phyloP scores from a whole-genome alignment of 2,888 invertebrate genomes.

The Hydriomena furcata region DNA sequence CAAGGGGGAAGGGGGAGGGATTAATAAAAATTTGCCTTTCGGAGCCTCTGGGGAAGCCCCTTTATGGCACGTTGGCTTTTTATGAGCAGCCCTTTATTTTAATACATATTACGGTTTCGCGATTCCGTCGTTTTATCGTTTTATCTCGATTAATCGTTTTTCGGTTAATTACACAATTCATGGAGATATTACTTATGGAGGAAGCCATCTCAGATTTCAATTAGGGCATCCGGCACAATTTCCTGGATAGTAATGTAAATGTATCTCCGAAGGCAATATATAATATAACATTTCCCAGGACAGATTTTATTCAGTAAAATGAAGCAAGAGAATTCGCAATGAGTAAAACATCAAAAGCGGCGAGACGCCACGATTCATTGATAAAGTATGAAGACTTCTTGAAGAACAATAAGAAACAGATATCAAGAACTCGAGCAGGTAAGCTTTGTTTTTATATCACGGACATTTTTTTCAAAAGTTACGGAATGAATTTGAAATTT shows the following conservation, averaged over 20 bases:
- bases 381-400: slow-evolving; percentile 27
- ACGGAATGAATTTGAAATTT: slow-evolving; percentile 3
- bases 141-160: slow-evolving; percentile 66
- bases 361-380: slow-evolving; percentile 23
- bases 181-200: slow-evolving; percentile 42
- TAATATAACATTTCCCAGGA: slow-evolving; percentile 15
- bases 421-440: slow-evolving; percentile 20
- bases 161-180: slow-evolving; percentile 64
- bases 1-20: slow-evolving; percentile 63
- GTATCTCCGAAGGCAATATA: slow-evolving; percentile 20
- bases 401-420: slow-evolving; percentile 18
- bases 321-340: slow-evolving; percentile 18
- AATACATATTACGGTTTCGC: slow-evolving; percentile 72
- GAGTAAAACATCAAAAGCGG: slow-evolving; percentile 23
- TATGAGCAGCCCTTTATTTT: slow-evolving; percentile 73
- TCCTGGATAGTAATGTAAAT: slow-evolving; percentile 20
- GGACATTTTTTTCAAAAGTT: slow-evolving; percentile 1
- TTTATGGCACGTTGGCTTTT: slow-evolving; percentile 76
- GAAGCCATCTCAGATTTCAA: slow-evolving; percentile 31
- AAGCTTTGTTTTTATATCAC: slow-evolving; percentile 12
- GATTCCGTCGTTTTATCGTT: slow-evolving; percentile 68
- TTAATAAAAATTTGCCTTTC: slow-evolving; percentile 75
- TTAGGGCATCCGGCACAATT: slow-evolving; percentile 25
- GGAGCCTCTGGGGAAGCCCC: slow-evolving; percentile 66
- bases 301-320: slow-evolving; percentile 12